phyloP scores from a whole-genome alignment of 53 echinoderm and acorn worm genomes.

The Mesocentrotus franciscanus region DNA sequence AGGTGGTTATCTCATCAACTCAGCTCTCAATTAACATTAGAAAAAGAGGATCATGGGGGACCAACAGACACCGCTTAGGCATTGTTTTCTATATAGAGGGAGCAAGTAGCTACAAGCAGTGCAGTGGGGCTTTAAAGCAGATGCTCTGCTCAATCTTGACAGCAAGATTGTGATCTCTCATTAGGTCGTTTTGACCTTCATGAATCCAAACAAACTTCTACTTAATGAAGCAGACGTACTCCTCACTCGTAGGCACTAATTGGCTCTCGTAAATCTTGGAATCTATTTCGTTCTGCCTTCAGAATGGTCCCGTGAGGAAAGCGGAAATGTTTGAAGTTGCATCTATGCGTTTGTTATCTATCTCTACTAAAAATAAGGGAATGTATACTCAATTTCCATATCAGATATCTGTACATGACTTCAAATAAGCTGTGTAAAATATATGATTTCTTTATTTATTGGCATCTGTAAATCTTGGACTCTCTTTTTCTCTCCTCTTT shows the following conservation, averaged over 20 bases:
- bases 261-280: neutral
- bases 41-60: too few relatives aligned
- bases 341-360: neutral
- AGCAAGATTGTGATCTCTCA: slow-evolving; percentile 35
- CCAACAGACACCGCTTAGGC: too few relatives aligned
- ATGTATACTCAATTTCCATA: neutral
- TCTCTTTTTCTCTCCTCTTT: neutral
- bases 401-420: neutral
- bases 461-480: neutral
- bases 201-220: slow-evolving; percentile 9
- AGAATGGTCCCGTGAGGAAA: neutral
- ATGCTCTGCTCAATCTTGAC: neutral
- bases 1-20: too few relatives aligned
- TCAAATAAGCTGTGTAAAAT: too few relatives aligned
- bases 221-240: neutral
- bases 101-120: too few relatives aligned
- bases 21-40: too few relatives aligned
- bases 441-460: too few relatives aligned
- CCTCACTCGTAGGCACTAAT: slow-evolving; percentile 10
- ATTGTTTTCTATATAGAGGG: too few relatives aligned
- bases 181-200: slow-evolving; percentile 6
- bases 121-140: too few relatives aligned
- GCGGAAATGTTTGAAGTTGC: neutral
- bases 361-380: neutral
- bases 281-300: neutral